These are phyloP conservation scores for Anarhynchus alexandrinus DNA, from an alignment of 2,113 vertebrate species.

Conservation along the genomic window DNA sequence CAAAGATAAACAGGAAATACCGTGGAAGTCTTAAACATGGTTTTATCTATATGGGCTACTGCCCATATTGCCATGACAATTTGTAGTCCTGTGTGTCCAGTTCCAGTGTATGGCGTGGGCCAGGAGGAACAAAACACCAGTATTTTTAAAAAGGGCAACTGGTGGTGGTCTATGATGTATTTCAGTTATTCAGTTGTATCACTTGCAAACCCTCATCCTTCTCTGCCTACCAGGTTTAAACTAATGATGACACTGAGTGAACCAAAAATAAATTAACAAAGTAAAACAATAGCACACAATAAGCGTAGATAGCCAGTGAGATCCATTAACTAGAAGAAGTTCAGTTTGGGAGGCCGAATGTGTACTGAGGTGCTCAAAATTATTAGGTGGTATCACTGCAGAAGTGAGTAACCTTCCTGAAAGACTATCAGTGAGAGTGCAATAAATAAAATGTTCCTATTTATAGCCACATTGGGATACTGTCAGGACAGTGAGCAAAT, in stretches of 20 bases:
- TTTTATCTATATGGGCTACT: background rate
- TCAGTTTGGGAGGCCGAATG: background rate
- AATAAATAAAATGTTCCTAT: background rate
- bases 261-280: background rate
- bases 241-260: background rate
- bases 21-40: background rate
- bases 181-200: background rate
- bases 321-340: background rate
- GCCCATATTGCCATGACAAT: background rate
- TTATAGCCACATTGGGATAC: background rate
- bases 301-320: background rate
- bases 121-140: background rate
- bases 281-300: background rate
- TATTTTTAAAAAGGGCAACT: background rate
- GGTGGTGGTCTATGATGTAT: background rate
- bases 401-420: background rate
- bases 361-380: background rate
- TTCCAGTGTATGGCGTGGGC: background rate
- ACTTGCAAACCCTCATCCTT: background rate
- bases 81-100: background rate
- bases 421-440: background rate
- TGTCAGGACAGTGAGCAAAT: background rate
- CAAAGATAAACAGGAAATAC: background rate
- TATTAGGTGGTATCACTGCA: background rate
- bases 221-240: background rate